phyloP scores from a whole-genome alignment of 2,888 invertebrate genomes.

The Acleris sparsana region DNA sequence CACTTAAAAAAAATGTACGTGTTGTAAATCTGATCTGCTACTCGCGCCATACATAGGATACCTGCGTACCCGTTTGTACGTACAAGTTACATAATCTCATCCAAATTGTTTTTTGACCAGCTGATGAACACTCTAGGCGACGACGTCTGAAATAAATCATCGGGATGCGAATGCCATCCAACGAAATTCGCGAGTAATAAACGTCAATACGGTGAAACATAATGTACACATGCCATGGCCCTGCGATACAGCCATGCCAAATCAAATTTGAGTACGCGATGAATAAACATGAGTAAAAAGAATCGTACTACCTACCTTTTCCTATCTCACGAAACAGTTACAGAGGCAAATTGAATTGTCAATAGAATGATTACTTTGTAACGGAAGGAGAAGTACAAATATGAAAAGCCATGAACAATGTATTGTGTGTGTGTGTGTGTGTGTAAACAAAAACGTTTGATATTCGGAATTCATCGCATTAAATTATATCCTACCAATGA shows the following conservation, averaged over 20 bases:
- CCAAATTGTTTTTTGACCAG: conserved; percentile 8
- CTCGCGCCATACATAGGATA: not conserved
- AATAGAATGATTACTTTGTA: conserved; percentile 30
- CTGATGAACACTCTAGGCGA: conserved; percentile 5
- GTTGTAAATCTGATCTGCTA: no score
- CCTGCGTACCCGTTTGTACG: not conserved
- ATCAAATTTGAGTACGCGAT: conserved; percentile 30
- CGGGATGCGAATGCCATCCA: conserved; percentile 4
- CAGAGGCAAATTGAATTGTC: conserved; percentile 31
- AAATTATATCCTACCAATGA: not conserved
- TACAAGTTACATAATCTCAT: not conserved
- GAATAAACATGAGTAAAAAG: conserved; percentile 35
- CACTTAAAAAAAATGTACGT: no score
- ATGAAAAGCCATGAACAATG: conserved; percentile 12
- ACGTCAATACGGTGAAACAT: conserved; percentile 25
- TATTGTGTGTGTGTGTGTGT: conserved; percentile 5
- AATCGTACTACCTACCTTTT: conserved; percentile 13
- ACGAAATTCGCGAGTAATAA: conserved; percentile 30
- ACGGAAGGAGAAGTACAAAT: conserved; percentile 23
- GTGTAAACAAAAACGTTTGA: conserved; percentile 7
- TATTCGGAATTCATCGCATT: conserved; percentile 4
- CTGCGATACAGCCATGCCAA: conserved; percentile 27
- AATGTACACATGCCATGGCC: conserved; percentile 26
- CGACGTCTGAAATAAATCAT: conserved; percentile 5
- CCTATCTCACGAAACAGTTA: conserved; percentile 23